Evolutionary conservation across 2,888 invertebrate species (phyloP).

Genomic region (Kuschelorhynchus macadamiae): DNA sequence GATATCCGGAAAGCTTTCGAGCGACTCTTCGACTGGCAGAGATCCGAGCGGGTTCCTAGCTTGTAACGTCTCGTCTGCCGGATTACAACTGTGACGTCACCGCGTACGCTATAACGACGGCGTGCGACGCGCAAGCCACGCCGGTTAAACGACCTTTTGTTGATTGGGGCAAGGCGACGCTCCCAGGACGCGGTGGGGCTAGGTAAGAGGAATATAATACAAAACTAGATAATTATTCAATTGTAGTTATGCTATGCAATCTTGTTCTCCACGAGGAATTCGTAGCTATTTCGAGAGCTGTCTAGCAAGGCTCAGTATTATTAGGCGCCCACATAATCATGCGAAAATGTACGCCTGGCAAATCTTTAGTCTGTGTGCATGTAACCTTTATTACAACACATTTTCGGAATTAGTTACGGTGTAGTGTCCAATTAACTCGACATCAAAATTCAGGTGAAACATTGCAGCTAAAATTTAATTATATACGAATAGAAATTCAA

Average conservation of each 20-base stretch:
- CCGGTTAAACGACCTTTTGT: slow-evolving; percentile 44
- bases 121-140: slow-evolving; percentile 29
- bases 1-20: slow-evolving; percentile 25
- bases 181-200: slow-evolving; percentile 20
- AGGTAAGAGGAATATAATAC: slow-evolving; percentile 9
- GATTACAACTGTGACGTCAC: slow-evolving; percentile 48
- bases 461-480: no score
- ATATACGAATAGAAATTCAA: no score
- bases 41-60: slow-evolving; percentile 18
- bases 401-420: no score
- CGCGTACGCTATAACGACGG: slow-evolving; percentile 30
- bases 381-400: no score
- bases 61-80: slow-evolving; percentile 38
- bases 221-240: slow-evolving; percentile 19
- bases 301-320: no score
- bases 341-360: no score
- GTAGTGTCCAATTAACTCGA: no score
- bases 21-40: slow-evolving; percentile 29
- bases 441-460: no score
- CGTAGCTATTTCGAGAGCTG: no score
- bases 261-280: no score
- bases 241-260: not conserved
- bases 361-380: no score
- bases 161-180: slow-evolving; percentile 37
- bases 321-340: no score